Evolutionary conservation across 2,888 invertebrate species (phyloP), one percentile per base, ranked within the genome.

Genomic region (Ennomos erosarius): DNA sequence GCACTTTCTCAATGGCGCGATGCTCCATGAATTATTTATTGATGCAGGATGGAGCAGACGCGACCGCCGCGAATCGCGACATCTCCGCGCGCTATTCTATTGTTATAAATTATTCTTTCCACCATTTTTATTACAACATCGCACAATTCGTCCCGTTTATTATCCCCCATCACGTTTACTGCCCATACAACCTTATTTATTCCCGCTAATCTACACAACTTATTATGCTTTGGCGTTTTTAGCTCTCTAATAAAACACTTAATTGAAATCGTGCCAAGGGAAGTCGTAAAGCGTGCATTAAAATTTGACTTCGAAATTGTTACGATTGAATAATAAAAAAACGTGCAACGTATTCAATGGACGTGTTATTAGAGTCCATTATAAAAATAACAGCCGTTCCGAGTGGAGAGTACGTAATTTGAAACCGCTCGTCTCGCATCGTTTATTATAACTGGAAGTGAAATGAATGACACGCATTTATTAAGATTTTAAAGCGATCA

Each of bases 1-100:
- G 85, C 83, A 89, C 90, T 91, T 90, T 90, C 90, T 90, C 90
- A 89, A 91, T 90, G 90, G 88, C 79, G 84, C 87, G 87, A 81
- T 84, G 86, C 80, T 73, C 70, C 81, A 90, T 91, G 91, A 88
- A 91, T 91, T 87, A 92, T 91, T 91, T 87, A 92, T 91, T 87
- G 80, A 90, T 90, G 84, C 70, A 72, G 75, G 74, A 71, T 65
- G 73, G 73, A 74, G 71, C 75, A 74, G 76, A 75, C 75, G 70
- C 75, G 75, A 74, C 73, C 74, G 59, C 59, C 55, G 39, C 50
- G 55, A 55, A 55, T 78, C 74, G 71, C 68, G 71, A 75, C 79
- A 76, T 78, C 80, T 75, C 76, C 67, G 71, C 76, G 68, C 78
- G 71, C 79, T 79, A 79, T 85, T 86, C 84, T 82, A 84, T 84